Percentiles rank a stretch among this genome's conserved stretches.
Conservation (phyloP, 2,888 invertebrate species). For the Magallana nippona region DNA sequence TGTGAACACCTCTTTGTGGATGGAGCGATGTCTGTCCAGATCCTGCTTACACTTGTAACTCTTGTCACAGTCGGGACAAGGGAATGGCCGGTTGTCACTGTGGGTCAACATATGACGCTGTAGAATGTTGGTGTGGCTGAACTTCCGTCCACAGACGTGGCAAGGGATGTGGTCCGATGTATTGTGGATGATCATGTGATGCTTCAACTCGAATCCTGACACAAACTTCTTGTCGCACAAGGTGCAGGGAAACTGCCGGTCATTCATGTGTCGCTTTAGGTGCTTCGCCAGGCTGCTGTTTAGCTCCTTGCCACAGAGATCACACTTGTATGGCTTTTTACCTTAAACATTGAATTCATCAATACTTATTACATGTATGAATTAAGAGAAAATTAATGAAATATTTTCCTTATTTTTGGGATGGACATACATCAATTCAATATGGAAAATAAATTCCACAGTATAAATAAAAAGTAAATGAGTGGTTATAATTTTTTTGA, state of each 20-base stretch:
- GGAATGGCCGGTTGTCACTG: conserved; percentile 48
- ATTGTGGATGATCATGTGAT: conserved; percentile 52
- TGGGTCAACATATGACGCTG: conserved; percentile 53
- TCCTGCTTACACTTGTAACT: conserved; percentile 52
- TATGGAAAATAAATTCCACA: no score
- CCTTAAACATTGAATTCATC: conserved; percentile 23
- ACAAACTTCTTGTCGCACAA: conserved; percentile 55
- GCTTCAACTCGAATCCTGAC: conserved; percentile 51
- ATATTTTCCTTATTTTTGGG: no score
- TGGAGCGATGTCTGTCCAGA: conserved; percentile 48
- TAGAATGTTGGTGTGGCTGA: conserved; percentile 50
- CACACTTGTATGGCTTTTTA: conserved; percentile 41
- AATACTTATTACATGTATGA: neutral
- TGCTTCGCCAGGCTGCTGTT: conserved; percentile 43
- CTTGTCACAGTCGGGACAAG: conserved; percentile 51
- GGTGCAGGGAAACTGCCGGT: conserved; percentile 48
- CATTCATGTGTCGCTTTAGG: conserved; percentile 36
- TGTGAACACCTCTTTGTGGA: conserved; percentile 48
- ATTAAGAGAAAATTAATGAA: no score
- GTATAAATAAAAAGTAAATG: no score
- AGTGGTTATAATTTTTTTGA: no score
- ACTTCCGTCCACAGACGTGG: conserved; percentile 50
- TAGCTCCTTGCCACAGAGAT: conserved; percentile 39
- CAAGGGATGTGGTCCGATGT: conserved; percentile 46
- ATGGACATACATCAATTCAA: no score